phyloP scores from a whole-genome alignment of 2,888 invertebrate species.

The Dicyrtomina minuta region DNA sequence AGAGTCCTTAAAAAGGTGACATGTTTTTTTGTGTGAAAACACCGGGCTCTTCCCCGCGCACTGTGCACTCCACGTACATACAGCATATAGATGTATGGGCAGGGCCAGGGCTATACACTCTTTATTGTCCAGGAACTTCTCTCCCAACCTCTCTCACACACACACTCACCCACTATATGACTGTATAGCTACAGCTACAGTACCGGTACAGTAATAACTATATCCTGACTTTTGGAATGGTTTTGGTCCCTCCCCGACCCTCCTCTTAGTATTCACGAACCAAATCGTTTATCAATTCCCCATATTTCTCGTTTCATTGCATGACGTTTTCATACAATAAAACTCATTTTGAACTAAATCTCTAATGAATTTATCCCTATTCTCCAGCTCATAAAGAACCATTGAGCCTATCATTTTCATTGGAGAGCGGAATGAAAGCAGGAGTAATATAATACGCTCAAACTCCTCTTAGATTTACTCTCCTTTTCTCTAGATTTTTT shows the following conservation, averaged over 20 bases:
- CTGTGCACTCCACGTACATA: constrained; percentile 1
- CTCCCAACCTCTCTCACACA: not conserved
- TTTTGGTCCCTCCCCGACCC: constrained; percentile 28
- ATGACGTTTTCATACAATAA: constrained; percentile 44
- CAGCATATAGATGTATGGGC: not conserved
- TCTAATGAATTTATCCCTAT: constrained; percentile 50
- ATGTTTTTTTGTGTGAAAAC: constrained; percentile 44
- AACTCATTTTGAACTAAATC: constrained; percentile 46
- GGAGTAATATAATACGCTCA: constrained; percentile 24
- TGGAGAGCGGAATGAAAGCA: not conserved
- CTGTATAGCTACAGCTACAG: too few relatives aligned
- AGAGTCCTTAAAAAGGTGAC: constrained; percentile 48
- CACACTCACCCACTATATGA: too few relatives aligned
- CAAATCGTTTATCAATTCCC: constrained; percentile 50
- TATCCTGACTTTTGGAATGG: not conserved
- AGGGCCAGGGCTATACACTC: not conserved
- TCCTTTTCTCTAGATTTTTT: constrained; percentile 4
- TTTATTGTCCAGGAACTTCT: constrained; percentile 19
- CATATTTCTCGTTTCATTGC: constrained; percentile 47
- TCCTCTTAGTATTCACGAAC: constrained; percentile 40
- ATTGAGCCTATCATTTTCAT: constrained; percentile 31
- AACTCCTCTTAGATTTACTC: constrained; percentile 21
- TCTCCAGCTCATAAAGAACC: constrained; percentile 31
- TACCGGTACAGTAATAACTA: too few relatives aligned
- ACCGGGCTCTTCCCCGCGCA: constrained; percentile 39